Conservation (phyloP, 2,888 invertebrate genomes). For the Zygaena filipendulae region DNA sequence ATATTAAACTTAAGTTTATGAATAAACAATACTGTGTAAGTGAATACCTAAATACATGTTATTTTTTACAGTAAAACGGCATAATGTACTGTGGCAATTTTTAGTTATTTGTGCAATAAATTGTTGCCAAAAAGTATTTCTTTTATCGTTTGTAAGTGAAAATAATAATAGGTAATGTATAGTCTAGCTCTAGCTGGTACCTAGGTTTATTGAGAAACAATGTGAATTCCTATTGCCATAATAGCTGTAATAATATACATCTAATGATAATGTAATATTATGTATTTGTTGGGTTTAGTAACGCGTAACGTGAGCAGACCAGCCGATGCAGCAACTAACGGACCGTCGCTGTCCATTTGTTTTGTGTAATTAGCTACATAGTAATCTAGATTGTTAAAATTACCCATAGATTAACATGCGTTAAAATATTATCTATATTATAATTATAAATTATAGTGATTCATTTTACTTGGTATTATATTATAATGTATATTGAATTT, state of each 20-base stretch:
- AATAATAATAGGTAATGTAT: no score
- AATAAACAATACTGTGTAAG: conserved; percentile 26
- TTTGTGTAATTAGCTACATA: conserved; percentile 46
- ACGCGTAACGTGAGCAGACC: no score
- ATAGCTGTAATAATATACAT: no score
- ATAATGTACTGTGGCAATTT: conserved; percentile 44
- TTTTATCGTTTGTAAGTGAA: conserved; percentile 34
- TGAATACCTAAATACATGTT: no score
- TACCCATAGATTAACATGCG: conserved; percentile 67
- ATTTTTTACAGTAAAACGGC: conserved; percentile 44
- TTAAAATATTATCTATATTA: conserved; percentile 69
- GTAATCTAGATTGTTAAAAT: conserved; percentile 63
- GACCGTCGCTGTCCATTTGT: conserved; percentile 39
- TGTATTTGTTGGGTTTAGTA: no score
- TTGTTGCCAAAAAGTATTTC: conserved; percentile 45
- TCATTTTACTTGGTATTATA: conserved; percentile 68
- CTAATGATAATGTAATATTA: no score
- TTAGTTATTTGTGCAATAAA: conserved; percentile 44
- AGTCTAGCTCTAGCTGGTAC: no score
- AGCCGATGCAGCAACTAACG: conserved; percentile 11
- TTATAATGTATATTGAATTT: conserved; percentile 70
- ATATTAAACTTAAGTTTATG: conserved; percentile 41
- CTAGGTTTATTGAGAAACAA: no score
- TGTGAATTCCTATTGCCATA: conserved; percentile 68
- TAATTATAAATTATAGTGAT: conserved; percentile 68